Evolutionary conservation across 1,140 invertebrate species (phyloP), one percentile per base, ranked within the genome.

Genomic region (Drosophila littoralis): DNA sequence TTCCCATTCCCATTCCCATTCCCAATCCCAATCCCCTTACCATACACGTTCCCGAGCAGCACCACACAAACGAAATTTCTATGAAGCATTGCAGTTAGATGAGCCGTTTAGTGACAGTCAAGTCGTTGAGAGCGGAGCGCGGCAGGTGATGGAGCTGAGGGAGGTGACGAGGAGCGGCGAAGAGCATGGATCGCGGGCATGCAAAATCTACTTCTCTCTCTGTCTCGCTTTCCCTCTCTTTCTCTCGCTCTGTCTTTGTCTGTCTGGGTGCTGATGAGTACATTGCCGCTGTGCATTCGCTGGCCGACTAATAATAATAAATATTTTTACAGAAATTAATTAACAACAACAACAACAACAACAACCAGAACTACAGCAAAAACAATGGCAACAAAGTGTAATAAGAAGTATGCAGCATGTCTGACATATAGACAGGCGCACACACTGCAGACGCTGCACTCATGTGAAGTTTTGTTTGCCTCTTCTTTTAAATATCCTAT

Each of bases 21-120:
- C 22, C 36, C 22, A 22, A 2, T 22, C 22, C 8, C 52, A 10
- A 45, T 52, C 33, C 43, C 33, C 59, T 63, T 15, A 42, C 59
- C 40, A 54, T 69, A 46, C 67, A 65, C 69, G 59, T 61, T 66
- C 74, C 57, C 43, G 52, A 50, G 68, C 58, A 50, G 38, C 42
- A 33, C 28, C 64, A 65, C 68, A 79, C 80, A 82, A 80, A 84
- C 81, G 58, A 85, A 86, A 79, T 88, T 82, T 91, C 81, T 89
- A 91, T 91, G 88, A 91, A 91, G 88, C 88, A 91, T 91, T 89
- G 81, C 89, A 89, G 79, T 84, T 91, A 91, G 88, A 91, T 91
- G 88, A 91, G 88, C 80, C 88, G 84, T 91, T 88, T 88, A 88
- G 83, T 88, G 83, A 86, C 82, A 86, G 82, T 88, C 82, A 82